phyloP scores from a whole-genome alignment of 2,113 vertebrate genomes.

The Morone saxatilis region DNA sequence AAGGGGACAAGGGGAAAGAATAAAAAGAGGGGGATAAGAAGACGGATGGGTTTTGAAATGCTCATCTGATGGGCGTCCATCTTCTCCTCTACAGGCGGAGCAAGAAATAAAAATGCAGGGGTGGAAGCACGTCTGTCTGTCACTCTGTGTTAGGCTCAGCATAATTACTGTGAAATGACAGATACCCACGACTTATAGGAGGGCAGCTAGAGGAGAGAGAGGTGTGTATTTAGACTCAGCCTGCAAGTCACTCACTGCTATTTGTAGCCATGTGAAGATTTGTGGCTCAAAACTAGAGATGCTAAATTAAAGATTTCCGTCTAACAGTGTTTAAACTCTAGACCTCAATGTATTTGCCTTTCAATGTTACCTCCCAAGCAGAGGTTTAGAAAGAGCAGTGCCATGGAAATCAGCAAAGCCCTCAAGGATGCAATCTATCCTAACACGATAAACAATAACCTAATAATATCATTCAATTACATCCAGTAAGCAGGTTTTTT shows the following conservation, averaged over 20 bases:
- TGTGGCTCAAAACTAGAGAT: constrained; percentile 23
- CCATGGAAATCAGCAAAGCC: constrained; percentile 40
- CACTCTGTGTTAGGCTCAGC: constrained; percentile 81
- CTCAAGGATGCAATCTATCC: constrained; percentile 2
- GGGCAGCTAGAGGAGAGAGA: constrained; percentile 58
- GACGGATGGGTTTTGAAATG: constrained; percentile 64
- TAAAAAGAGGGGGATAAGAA: constrained; percentile 40
- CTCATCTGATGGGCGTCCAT: constrained; percentile 59
- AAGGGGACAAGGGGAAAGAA: constrained; percentile 31
- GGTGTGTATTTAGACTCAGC: constrained; percentile 70
- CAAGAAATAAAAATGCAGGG: constrained; percentile 62
- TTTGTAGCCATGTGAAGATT: constrained; percentile 45
- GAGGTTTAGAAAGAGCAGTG: constrained; percentile 15
- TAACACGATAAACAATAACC: constrained; percentile 25
- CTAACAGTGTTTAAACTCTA: constrained; percentile 19
- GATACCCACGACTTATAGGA: constrained; percentile 71
- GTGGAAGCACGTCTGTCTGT: constrained; percentile 73
- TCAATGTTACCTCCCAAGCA: constrained; percentile 5
- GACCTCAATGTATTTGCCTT: not conserved
- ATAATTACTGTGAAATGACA: constrained; percentile 84
- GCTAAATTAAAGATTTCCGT: constrained; percentile 15
- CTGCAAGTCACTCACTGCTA: constrained; percentile 70
- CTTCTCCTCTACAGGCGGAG: constrained; percentile 48
- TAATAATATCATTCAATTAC: constrained; percentile 15
- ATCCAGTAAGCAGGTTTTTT: constrained; percentile 29